Conservation (phyloP, 1,140 invertebrate genomes). For the Drosophila serrata region DNA sequence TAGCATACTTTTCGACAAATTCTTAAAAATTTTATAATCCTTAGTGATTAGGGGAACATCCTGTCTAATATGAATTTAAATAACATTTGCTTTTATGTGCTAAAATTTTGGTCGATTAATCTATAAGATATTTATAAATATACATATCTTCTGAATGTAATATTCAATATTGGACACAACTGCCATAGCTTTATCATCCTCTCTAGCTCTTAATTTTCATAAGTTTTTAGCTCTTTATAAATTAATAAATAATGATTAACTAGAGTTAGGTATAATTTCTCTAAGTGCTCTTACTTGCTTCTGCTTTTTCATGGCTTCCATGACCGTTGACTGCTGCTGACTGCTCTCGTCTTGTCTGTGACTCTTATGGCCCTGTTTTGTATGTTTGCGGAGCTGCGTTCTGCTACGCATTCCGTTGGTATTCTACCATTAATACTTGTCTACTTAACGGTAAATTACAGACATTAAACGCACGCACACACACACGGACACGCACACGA, state of each 20-base stretch:
- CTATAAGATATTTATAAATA: too few relatives aligned
- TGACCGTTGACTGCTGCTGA: slow-evolving; percentile 47
- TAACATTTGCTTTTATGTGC: too few relatives aligned
- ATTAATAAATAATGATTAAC: too few relatives aligned
- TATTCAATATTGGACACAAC: too few relatives aligned
- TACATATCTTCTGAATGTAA: too few relatives aligned
- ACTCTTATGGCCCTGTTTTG: slow-evolving; percentile 58
- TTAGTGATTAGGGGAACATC: too few relatives aligned
- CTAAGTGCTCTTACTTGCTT: background rate
- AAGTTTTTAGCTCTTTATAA: too few relatives aligned
- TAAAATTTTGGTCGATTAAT: too few relatives aligned
- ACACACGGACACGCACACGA: slow-evolving; percentile 49
- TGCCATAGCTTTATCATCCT: too few relatives aligned
- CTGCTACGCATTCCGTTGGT: slow-evolving; percentile 83
- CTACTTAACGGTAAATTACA: slow-evolving; percentile 85
- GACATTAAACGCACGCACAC: slow-evolving; percentile 81
- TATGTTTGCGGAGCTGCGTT: slow-evolving; percentile 78
- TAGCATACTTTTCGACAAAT: background rate
- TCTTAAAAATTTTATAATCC: background rate
- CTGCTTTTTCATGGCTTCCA: slow-evolving; percentile 53
- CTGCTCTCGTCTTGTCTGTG: slow-evolving; percentile 52
- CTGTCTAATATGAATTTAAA: too few relatives aligned
- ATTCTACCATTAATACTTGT: slow-evolving; percentile 85
- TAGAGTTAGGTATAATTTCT: background rate
- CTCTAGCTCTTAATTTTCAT: too few relatives aligned